A percentile compares a stretch with the other conserved stretches of the same genome.
These are phyloP conservation scores for Oscarella lobularis DNA, from an alignment of 37 sponge, comb jelly and placozoan species.

Conservation along the genomic window DNA sequence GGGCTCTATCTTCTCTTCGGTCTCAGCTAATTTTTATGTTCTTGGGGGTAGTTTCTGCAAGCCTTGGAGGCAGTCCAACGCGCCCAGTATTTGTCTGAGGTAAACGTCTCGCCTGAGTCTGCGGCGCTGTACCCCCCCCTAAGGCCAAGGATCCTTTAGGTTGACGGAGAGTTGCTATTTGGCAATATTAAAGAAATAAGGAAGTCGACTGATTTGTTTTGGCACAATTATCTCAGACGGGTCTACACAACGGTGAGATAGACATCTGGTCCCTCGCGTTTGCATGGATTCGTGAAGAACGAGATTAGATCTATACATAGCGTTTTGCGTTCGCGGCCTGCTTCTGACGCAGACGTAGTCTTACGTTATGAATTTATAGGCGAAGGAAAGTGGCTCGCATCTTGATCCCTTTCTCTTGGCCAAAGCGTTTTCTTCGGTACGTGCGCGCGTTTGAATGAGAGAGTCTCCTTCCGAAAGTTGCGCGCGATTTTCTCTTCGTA, in stretches of 20 bases:
- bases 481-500: background rate
- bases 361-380: too few relatives aligned
- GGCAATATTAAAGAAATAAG: background rate
- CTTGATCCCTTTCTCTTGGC: background rate
- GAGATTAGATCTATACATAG: too few relatives aligned
- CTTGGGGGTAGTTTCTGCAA: too few relatives aligned
- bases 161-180: background rate
- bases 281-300: background rate
- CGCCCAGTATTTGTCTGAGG: too few relatives aligned
- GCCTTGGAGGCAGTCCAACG: too few relatives aligned
- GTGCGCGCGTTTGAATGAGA: background rate
- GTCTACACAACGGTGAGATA: background rate
- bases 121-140: too few relatives aligned
- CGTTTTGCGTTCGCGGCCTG: too few relatives aligned
- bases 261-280: background rate
- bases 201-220: background rate
- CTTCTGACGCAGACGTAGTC: too few relatives aligned
- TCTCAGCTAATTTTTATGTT: too few relatives aligned
- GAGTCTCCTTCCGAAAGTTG: background rate
- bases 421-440: background rate
- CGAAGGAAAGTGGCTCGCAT: background rate
- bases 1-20: too few relatives aligned
- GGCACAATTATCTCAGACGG: background rate
- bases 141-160: too few relatives aligned
- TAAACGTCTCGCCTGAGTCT: too few relatives aligned